Evolutionary conservation across 2,797 vertebrate genomes (phyloP).

Genomic region (Falco rusticolus): DNA sequence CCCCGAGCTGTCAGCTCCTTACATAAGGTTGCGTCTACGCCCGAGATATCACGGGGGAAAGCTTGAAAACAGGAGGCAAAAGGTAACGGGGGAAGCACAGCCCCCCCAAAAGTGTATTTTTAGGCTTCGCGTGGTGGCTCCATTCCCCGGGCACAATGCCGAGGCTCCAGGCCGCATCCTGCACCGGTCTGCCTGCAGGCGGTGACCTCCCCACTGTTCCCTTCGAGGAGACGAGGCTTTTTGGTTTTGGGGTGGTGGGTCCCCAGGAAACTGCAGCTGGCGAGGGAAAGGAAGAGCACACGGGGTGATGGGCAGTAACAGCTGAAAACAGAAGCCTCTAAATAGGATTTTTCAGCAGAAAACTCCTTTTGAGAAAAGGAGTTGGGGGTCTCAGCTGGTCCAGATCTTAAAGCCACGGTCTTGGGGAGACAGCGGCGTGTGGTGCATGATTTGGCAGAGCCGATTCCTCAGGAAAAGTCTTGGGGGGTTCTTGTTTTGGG

Average conservation of each 20-base stretch:
- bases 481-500: neutral
- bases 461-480: neutral
- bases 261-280: rapidly evolving
- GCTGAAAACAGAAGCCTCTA: too few species aligned
- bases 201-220: rapidly evolving
- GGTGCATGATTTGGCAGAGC: neutral
- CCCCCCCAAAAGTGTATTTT: neutral
- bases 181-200: neutral
- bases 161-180: rapidly evolving
- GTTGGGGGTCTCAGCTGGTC: rapidly evolving
- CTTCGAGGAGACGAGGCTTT: rapidly evolving
- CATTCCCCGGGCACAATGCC: rapidly evolving
- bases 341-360: neutral
- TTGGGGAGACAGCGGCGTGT: rapidly evolving
- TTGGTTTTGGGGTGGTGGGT: neutral
- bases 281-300: neutral
- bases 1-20: constrained; percentile 55
- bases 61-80: constrained; percentile 23
- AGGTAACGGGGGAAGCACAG: neutral
- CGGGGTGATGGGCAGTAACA: rapidly evolving
- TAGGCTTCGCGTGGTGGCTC: neutral
- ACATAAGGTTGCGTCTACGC: constrained; percentile 40
- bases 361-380: neutral
- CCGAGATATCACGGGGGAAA: neutral
- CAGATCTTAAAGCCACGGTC: neutral